Base-by-base conservation (phyloP, 2,888 invertebrate genomes). In the Xestoiulus laeticollis region DNA sequence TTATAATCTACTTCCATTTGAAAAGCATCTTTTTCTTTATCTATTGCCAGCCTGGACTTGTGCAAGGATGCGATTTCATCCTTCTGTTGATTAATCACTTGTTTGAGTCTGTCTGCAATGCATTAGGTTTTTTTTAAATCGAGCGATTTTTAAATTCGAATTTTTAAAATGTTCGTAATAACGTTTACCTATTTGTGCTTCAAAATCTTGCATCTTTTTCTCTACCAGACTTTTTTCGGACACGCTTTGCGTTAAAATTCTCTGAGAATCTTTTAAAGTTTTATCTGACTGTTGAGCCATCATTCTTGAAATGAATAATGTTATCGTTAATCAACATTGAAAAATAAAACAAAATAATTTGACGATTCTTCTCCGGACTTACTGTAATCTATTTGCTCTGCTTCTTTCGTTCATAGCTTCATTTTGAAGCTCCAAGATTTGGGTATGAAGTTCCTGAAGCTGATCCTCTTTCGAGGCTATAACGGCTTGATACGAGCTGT, bases 21-120 rank as follows among this genome's bases (percentile, higher is more conserved):
- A 44, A 43, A 83, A 30, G n/a, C 68, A 44, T 87, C 87, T 83
- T 87, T 87, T 33, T 87, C 87, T 38, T 43, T 82, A 44, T 87
- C 87, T 38, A 87, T 22, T 4, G 22, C 38, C 4, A 22, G 12
- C 5, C 33, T 78, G 19, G 83, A 32, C 14, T 38, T 38, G 16
- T 87, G 32, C 10, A 87, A 26, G 22, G 38, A 3, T 2, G 6
- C n/a, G 14, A 87, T 78, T 87, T 83, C 87, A 22, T 22, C 68
- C 10, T 83, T 82, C 43, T 68, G 33, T 22, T 38, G 22, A 12
- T 38, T 44, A 26, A 87, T 83, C 14, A 68, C 43, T 22, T 83
- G 33, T n/a, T 82, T 78, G 5, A 87, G 83, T 26, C 82, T 43
- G 33, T 78, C 87, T 87, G n/a, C 59, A 59, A 59, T 22, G 22